A percentile compares a stretch with the other conserved stretches of the same genome.
Evolutionary conservation across 2,888 invertebrate genomes (phyloP).

Genomic region (Trachelus tabidus): DNA sequence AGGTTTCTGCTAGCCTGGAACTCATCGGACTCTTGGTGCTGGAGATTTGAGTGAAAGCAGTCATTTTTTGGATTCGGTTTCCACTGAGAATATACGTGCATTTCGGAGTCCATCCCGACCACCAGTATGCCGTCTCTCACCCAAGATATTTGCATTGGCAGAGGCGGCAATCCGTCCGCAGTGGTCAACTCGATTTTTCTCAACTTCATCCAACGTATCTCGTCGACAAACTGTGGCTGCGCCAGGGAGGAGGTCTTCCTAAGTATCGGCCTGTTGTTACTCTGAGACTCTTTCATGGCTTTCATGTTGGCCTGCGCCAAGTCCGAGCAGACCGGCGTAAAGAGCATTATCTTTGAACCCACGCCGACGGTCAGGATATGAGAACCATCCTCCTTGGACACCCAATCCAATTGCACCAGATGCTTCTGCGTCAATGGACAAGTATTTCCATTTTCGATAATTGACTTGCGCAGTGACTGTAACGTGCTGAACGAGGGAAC

Average conservation of each 20-base stretch:
- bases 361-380: conserved; percentile 97
- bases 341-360: conserved; percentile 91
- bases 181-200: conserved; percentile 90
- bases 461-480: conserved; percentile 87
- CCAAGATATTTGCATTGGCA: conserved; percentile 99
- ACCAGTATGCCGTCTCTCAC: conserved; percentile 97
- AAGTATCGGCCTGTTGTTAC: conserved; percentile 84
- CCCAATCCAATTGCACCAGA: conserved; percentile 97
- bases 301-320: conserved; percentile 94
- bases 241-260: conserved; percentile 93
- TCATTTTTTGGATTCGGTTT: conserved; percentile 74
- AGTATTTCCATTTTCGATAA: conserved; percentile 91
- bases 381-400: conserved; percentile 98
- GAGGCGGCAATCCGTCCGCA: conserved; percentile 94
- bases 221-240: conserved; percentile 89
- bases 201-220: conserved; percentile 96
- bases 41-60: conserved; percentile 56
- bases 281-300: conserved; percentile 88
- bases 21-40: conserved; percentile 75
- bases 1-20: conserved; percentile 79
- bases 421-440: conserved; percentile 92
- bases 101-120: conserved; percentile 99
- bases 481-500: conserved; percentile 92
- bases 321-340: conserved; percentile 94
- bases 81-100: conserved; percentile 99